Conservation (phyloP, 35 echinoderm and acorn worm genomes). For the Apostichopus californicus region DNA sequence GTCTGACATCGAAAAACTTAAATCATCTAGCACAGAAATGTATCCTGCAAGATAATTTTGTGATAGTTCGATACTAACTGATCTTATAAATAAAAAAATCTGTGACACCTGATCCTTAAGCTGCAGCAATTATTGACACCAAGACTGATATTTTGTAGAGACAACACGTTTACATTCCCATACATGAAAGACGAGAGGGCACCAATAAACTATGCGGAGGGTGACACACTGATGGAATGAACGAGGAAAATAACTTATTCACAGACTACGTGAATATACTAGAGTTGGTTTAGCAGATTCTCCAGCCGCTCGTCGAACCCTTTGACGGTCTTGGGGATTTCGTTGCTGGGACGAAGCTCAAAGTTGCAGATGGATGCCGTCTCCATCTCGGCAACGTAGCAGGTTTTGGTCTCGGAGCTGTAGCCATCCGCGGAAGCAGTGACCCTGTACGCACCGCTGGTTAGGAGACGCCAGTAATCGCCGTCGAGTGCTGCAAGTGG, state of each 20-base stretch:
- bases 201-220: not conserved
- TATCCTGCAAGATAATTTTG: no score
- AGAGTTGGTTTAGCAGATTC: not conserved
- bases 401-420: conserved; percentile 28
- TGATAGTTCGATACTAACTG: no score
- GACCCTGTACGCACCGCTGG: conserved; percentile 46
- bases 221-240: conserved; percentile 10
- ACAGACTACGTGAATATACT: not conserved
- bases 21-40: no score
- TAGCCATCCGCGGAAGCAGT: conserved; percentile 45
- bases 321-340: not conserved
- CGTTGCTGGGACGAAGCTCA: conserved; percentile 38
- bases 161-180: not conserved
- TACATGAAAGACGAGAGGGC: conserved; percentile 2
- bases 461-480: conserved; percentile 79
- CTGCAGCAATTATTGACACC: no score
- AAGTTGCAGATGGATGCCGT: conserved; percentile 67
- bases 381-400: not conserved
- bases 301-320: not conserved
- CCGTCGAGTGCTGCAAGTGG: conserved; percentile 59
- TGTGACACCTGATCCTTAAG: no score
- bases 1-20: no score
- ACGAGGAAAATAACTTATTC: no score
- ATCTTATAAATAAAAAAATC: no score
- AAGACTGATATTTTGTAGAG: no score